These are phyloP conservation scores for Mechanitis messenoides DNA, from an alignment of 2,888 invertebrate species.

Conservation along the genomic window DNA sequence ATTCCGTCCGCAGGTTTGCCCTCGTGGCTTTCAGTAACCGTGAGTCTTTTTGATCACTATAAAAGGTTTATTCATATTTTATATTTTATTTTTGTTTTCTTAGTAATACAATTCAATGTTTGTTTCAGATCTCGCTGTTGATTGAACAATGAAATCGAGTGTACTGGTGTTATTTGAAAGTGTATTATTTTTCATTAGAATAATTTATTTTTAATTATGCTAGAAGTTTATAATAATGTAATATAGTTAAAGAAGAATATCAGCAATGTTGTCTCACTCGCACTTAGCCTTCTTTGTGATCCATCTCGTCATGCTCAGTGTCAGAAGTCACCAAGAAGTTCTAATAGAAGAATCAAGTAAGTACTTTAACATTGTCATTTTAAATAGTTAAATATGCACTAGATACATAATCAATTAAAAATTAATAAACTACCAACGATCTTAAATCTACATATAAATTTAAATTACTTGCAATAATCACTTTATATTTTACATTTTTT, in stretches of 20 bases:
- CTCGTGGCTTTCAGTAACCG: no score
- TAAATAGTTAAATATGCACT: neutral
- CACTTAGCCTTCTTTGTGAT: slow-evolving; percentile 47
- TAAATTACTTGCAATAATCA: no score
- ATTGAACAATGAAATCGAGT: slow-evolving; percentile 1
- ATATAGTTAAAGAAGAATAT: slow-evolving; percentile 16
- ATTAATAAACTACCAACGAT: no score
- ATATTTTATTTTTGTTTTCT: no score
- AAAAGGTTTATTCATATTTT: no score
- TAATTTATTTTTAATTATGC: neutral
- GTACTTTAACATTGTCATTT: slow-evolving; percentile 30
- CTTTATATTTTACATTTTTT: no score
- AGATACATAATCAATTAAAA: no score
- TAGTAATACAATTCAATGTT: slow-evolving; percentile 6
- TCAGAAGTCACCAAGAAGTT: slow-evolving; percentile 59
- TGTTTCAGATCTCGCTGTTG: slow-evolving; percentile 19
- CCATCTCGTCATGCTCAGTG: slow-evolving; percentile 52
- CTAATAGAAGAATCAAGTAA: slow-evolving; percentile 66
- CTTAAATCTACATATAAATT: no score
- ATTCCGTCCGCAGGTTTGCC: no score
- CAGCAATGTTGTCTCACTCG: slow-evolving; percentile 38
- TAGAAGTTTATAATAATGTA: slow-evolving; percentile 9
- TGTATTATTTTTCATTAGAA: no score
- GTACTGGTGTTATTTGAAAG: no score
- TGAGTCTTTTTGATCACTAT: no score